Percentiles rank a stretch among this genome's conserved stretches.
phyloP scores from a whole-genome alignment of 2,797 vertebrate species.

The Aulostomus chinensis region DNA sequence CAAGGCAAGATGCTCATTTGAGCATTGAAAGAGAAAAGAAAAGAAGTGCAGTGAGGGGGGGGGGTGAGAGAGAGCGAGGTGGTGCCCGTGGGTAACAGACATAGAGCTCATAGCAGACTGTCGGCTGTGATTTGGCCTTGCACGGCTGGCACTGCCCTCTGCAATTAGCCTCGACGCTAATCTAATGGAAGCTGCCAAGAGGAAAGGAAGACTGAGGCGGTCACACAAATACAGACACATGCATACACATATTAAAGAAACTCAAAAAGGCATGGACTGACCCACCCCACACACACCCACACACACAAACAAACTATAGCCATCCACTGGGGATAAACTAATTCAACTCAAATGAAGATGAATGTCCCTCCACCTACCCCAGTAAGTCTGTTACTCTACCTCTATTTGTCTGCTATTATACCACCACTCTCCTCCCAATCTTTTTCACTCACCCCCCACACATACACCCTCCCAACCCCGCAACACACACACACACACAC shows the following conservation, averaged over 20 bases:
- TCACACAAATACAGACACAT: slow-evolving; percentile 26
- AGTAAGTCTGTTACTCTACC: slow-evolving; percentile 37
- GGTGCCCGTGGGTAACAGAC: slow-evolving; percentile 37
- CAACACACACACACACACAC: not conserved
- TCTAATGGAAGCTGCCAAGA: slow-evolving; percentile 52
- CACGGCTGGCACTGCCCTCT: slow-evolving; percentile 44
- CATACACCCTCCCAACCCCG: not conserved
- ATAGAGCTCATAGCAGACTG: slow-evolving; percentile 45
- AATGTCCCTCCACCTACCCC: slow-evolving; percentile 43
- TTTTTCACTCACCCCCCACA: not conserved
- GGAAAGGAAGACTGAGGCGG: slow-evolving; percentile 30
- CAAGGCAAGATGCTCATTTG: slow-evolving; percentile 23
- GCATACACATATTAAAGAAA: slow-evolving; percentile 31
- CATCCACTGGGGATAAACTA: slow-evolving; percentile 46
- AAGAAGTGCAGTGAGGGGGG: not conserved
- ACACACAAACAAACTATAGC: slow-evolving; percentile 13
- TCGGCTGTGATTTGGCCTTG: slow-evolving; percentile 50
- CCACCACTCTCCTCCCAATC: slow-evolving; percentile 17
- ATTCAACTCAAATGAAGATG: slow-evolving; percentile 65
- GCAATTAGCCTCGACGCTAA: slow-evolving; percentile 59
- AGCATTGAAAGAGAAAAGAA: slow-evolving; percentile 25
- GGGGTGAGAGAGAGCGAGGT: slow-evolving; percentile 14
- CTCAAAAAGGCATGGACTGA: slow-evolving; percentile 15
- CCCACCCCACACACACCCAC: not conserved
- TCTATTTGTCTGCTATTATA: slow-evolving; percentile 41